Evolutionary conservation across 2,888 invertebrate species (phyloP).

Genomic region (Helicoverpa assulta): DNA sequence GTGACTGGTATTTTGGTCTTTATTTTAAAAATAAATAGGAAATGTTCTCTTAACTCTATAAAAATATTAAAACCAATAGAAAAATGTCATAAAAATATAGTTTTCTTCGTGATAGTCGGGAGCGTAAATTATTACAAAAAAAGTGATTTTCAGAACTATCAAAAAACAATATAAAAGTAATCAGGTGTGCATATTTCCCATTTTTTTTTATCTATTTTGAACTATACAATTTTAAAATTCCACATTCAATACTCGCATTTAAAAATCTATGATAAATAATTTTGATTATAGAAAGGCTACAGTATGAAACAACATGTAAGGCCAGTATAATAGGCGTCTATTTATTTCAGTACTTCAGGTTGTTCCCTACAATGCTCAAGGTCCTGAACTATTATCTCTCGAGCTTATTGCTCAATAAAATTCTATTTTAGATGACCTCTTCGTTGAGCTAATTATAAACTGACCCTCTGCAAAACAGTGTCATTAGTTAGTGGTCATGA

Average conservation of each 20-base stretch:
- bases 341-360: not conserved
- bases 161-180: not conserved
- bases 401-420: not conserved
- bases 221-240: not conserved
- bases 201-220: not conserved
- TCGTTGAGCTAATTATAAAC: slow-evolving; percentile 1
- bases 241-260: not conserved
- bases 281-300: slow-evolving; percentile 7
- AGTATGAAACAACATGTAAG: slow-evolving; percentile 9
- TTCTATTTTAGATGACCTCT: slow-evolving; percentile 33
- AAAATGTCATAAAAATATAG: not conserved
- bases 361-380: too few relatives aligned
- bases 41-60: not conserved
- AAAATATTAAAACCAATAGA: not conserved
- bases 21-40: not conserved
- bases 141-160: not conserved
- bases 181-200: not conserved
- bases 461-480: not conserved
- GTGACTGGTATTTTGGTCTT: not conserved
- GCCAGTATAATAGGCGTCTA: not conserved
- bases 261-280: slow-evolving; percentile 18
- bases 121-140: not conserved
- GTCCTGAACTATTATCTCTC: too few relatives aligned
- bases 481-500: too few relatives aligned
- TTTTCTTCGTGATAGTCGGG: not conserved